Conservation (phyloP, 2,888 invertebrate genomes). For the Arctia plantaginis region DNA sequence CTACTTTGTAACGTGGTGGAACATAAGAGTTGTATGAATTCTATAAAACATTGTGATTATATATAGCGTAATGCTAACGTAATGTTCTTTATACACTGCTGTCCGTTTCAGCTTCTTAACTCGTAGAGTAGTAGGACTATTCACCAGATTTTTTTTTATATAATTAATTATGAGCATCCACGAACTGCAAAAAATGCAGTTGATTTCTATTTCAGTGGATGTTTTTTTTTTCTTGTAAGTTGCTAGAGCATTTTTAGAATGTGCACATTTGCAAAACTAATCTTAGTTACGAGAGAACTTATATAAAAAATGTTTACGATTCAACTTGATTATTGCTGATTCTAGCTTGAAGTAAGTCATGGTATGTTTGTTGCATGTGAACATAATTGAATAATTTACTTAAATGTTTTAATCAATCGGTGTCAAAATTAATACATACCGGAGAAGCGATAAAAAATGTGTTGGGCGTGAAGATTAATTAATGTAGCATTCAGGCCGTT, state of each 20-base stretch:
- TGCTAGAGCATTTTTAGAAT: background rate
- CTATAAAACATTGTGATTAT: too few species aligned
- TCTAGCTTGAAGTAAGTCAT: background rate
- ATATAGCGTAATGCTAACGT: background rate
- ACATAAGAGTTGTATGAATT: background rate
- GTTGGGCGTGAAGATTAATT: background rate
- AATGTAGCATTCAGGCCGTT: background rate
- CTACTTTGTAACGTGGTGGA: too few species aligned
- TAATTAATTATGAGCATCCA: too few species aligned
- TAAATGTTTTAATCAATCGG: conserved; percentile 4
- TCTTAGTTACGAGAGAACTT: background rate
- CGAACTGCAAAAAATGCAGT: too few species aligned
- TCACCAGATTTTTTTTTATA: too few species aligned
- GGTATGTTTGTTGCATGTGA: background rate
- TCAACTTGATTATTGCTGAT: background rate
- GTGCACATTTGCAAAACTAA: background rate
- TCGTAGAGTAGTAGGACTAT: too few species aligned
- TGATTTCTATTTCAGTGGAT: too few species aligned
- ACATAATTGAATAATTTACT: conserved; percentile 1
- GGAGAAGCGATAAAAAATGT: background rate
- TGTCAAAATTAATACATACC: conserved; percentile 1
- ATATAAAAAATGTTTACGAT: background rate
- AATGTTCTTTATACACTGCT: too few species aligned
- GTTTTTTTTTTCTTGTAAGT: background rate
- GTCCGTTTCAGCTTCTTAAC: too few species aligned